These are phyloP conservation scores for Corydoras maculifer DNA, from an alignment of 2,113 vertebrate genomes.

Conservation along the genomic window DNA sequence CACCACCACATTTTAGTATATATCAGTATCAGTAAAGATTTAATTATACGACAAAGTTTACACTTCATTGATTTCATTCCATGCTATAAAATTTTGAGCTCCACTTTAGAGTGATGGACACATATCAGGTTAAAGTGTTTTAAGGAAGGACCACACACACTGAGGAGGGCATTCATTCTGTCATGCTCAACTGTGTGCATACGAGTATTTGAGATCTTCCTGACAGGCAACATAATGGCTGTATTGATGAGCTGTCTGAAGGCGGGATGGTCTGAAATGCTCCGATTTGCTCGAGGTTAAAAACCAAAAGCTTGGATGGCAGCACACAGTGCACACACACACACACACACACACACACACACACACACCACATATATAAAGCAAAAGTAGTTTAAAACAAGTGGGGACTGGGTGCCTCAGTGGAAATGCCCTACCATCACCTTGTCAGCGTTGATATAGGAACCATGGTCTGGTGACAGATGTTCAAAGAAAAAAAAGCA, in stretches of 20 bases:
- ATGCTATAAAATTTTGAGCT: background rate
- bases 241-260: conserved; percentile 38
- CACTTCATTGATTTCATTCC: background rate
- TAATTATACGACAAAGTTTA: too few species aligned
- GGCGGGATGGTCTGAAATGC: conserved; percentile 21
- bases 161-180: background rate
- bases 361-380: conserved; percentile 18
- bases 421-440: background rate
- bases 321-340: background rate
- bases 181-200: background rate
- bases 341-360: background rate
- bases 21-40: too few species aligned
- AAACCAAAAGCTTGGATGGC: conserved; percentile 2
- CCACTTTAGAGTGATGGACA: too few species aligned
- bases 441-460: background rate
- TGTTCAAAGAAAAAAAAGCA: background rate
- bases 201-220: conserved; percentile 3
- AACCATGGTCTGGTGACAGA: background rate
- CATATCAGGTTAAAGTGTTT: too few species aligned
- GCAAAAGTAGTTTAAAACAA: conserved; percentile 28
- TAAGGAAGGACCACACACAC: background rate
- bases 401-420: conserved; percentile 11
- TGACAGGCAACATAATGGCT: conserved; percentile 41
- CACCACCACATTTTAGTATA: too few species aligned
- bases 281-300: conserved; percentile 2